Evolutionary conservation across 2,888 invertebrate genomes (phyloP).

Genomic region (Schrankia costaestrigalis): DNA sequence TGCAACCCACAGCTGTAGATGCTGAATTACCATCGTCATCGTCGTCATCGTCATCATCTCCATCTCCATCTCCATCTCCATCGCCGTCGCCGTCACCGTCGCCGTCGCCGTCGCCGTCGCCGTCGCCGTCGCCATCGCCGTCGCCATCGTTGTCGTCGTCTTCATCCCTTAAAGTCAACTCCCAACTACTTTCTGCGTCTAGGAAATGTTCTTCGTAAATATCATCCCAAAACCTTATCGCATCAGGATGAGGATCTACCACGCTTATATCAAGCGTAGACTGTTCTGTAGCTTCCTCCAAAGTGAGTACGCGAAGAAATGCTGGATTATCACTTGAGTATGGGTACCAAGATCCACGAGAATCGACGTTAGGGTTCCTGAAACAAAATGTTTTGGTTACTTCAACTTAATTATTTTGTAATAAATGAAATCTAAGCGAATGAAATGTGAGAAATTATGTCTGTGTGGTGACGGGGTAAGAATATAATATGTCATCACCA

Average conservation of each 20-base stretch:
- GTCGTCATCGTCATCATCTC: conserved; percentile 14
- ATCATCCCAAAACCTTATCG: conserved; percentile 54
- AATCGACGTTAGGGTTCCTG: no score
- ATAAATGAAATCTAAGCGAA: no score
- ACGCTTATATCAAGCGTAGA: conserved; percentile 41
- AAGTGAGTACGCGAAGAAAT: conserved; percentile 48
- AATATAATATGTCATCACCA: no score
- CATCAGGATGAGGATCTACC: conserved; percentile 45
- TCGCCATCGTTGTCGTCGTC: conserved; percentile 32
- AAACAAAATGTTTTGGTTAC: no score
- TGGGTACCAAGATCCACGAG: conserved; percentile 49
- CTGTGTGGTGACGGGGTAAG: no score
- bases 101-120: neutral
- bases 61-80: conserved; percentile 10
- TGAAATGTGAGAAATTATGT: no score
- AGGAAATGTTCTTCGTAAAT: conserved; percentile 55
- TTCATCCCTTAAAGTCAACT: conserved; percentile 36
- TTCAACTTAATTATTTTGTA: no score
- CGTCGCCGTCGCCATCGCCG: neutral
- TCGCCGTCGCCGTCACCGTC: neutral
- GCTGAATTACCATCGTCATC: conserved; percentile 40
- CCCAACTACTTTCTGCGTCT: conserved; percentile 58
- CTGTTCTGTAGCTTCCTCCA: conserved; percentile 17
- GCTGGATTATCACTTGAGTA: conserved; percentile 33
- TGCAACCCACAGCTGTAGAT: conserved; percentile 51